phyloP scores from a whole-genome alignment of 2,888 invertebrate genomes.

The Arctia plantaginis region DNA sequence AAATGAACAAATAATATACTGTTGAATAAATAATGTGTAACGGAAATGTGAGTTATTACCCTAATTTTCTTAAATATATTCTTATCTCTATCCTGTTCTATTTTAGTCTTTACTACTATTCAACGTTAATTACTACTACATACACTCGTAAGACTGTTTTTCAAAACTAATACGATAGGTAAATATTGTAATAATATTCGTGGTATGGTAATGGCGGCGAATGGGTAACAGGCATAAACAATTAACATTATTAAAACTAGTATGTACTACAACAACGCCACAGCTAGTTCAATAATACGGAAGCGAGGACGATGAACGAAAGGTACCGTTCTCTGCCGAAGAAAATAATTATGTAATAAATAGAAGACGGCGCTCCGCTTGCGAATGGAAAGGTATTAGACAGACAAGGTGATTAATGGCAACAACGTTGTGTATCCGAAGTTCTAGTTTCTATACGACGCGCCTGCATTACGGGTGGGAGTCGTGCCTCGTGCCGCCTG shows the following conservation, averaged over 20 bases:
- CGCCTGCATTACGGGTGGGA: conserved; percentile 57
- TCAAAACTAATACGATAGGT: conserved; percentile 70
- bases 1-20: background rate
- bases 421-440: conserved; percentile 68
- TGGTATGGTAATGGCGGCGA: conserved; percentile 64
- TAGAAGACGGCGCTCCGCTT: conserved; percentile 76
- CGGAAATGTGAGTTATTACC: background rate
- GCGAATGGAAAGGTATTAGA: conserved; percentile 83
- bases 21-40: background rate
- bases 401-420: conserved; percentile 84
- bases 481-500: conserved; percentile 60
- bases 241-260: conserved; percentile 84
- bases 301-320: conserved; percentile 64
- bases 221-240: conserved; percentile 77
- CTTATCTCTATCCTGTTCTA: background rate
- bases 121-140: conserved; percentile 57
- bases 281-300: conserved; percentile 69
- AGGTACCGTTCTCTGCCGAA: conserved; percentile 73
- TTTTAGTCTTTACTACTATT: conserved; percentile 12
- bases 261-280: conserved; percentile 70
- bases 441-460: conserved; percentile 64
- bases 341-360: conserved; percentile 84
- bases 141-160: conserved; percentile 58
- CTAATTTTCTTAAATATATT: background rate
- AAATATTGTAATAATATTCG: conserved; percentile 65